Conservation (phyloP, 2,113 vertebrate genomes). For the Cacatua alba region DNA sequence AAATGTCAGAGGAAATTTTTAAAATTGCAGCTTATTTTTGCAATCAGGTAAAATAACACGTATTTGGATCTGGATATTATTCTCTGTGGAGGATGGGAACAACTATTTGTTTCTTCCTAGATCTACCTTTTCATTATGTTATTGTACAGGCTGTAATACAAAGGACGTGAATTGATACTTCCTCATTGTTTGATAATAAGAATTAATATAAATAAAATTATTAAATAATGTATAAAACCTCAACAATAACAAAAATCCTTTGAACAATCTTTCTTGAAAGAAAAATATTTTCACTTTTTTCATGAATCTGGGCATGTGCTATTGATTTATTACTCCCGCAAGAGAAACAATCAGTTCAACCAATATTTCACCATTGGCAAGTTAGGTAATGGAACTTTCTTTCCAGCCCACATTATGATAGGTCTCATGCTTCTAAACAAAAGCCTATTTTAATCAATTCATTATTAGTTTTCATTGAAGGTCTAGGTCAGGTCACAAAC, state of each 20-base stretch:
- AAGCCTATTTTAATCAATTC: neutral
- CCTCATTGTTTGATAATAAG: neutral
- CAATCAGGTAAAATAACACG: neutral
- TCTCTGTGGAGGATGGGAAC: neutral
- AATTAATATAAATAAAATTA: neutral
- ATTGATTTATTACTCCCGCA: conserved; percentile 5
- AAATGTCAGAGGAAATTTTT: neutral
- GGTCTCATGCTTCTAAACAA: neutral
- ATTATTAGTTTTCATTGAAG: conserved; percentile 23
- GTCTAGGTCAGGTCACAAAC: neutral
- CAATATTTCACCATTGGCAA: neutral
- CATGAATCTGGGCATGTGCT: neutral
- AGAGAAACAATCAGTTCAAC: neutral
- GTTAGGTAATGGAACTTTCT: neutral
- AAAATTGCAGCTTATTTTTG: neutral
- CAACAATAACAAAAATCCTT: neutral
- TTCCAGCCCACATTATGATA: neutral
- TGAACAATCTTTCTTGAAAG: neutral
- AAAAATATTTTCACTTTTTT: neutral
- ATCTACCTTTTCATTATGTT: neutral
- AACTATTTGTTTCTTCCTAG: neutral
- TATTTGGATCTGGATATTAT: neutral
- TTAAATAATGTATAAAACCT: neutral
- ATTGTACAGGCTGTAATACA: neutral
- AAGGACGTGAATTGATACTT: neutral